phyloP scores from a whole-genome alignment of 2,797 vertebrate genomes.

The Spinus pinus region DNA sequence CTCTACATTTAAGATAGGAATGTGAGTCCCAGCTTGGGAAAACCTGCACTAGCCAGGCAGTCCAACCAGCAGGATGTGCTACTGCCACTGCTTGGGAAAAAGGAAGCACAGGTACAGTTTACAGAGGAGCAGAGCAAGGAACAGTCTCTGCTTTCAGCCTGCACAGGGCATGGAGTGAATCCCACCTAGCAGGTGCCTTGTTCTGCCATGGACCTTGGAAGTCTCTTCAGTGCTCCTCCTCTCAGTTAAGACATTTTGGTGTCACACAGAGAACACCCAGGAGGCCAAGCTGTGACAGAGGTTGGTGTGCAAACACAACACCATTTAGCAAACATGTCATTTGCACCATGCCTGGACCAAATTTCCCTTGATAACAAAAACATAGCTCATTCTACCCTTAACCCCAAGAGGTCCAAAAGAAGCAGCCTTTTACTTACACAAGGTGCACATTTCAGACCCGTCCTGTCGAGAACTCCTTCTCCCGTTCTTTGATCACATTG shows the following conservation, averaged over 20 bases:
- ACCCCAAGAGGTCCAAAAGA: not conserved
- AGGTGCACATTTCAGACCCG: rapidly evolving
- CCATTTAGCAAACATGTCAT: not conserved
- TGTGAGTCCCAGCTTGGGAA: not conserved
- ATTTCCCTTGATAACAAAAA: not conserved
- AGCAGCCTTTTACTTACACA: not conserved
- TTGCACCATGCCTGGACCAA: not conserved
- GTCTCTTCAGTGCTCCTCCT: not conserved
- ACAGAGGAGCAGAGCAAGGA: not conserved
- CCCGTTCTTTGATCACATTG: rapidly evolving
- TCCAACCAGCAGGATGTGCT: not conserved
- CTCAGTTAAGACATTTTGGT: rapidly evolving
- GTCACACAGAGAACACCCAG: not conserved
- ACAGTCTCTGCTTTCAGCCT: not conserved
- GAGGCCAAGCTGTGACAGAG: not conserved
- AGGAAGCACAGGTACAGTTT: not conserved
- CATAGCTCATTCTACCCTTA: not conserved
- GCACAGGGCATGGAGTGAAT: rapidly evolving
- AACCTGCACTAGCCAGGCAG: not conserved
- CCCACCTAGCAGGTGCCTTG: not conserved
- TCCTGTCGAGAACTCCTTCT: not conserved
- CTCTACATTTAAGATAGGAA: not conserved
- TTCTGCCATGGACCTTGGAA: not conserved
- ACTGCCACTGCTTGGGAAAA: not conserved
- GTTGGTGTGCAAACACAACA: not conserved